These are phyloP conservation scores for Brachionus koreanus DNA, from an alignment of 1,140 invertebrate genomes.

Conservation along the genomic window DNA sequence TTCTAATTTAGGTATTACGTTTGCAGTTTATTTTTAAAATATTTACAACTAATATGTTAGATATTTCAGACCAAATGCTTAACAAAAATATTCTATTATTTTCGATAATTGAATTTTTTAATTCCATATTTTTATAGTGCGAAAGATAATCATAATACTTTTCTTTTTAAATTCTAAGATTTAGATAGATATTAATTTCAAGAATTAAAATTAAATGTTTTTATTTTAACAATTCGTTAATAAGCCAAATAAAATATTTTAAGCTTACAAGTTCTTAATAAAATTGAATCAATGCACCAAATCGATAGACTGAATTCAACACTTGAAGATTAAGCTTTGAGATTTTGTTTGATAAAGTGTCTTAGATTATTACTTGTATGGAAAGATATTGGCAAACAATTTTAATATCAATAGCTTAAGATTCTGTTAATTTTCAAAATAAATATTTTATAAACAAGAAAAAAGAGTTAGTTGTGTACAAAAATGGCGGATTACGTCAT, in stretches of 20 bases:
- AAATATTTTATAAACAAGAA: background rate
- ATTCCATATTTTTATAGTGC: background rate
- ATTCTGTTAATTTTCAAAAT: conserved; percentile 23
- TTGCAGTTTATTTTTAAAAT: background rate
- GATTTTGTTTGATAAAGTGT: background rate
- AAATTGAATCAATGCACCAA: background rate
- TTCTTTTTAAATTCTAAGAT: background rate
- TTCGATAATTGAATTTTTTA: background rate
- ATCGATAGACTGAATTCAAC: background rate
- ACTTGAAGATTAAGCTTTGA: background rate
- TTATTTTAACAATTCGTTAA: background rate
- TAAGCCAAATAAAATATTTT: no score
- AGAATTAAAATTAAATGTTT: background rate
- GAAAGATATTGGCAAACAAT: background rate
- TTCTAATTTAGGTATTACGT: background rate
- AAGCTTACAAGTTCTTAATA: no score
- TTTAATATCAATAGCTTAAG: background rate
- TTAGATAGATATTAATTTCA: background rate
- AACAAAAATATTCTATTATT: background rate
- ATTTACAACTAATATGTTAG: conserved; percentile 9
- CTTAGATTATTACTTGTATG: background rate
- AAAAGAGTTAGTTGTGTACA: background rate
- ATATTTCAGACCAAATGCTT: conserved; percentile 2
- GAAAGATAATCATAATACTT: background rate
- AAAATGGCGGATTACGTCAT: conserved; percentile 4